Evolutionary conservation across 2,797 vertebrate genomes (phyloP).

Genomic region (Sebastes glaucus): DNA sequence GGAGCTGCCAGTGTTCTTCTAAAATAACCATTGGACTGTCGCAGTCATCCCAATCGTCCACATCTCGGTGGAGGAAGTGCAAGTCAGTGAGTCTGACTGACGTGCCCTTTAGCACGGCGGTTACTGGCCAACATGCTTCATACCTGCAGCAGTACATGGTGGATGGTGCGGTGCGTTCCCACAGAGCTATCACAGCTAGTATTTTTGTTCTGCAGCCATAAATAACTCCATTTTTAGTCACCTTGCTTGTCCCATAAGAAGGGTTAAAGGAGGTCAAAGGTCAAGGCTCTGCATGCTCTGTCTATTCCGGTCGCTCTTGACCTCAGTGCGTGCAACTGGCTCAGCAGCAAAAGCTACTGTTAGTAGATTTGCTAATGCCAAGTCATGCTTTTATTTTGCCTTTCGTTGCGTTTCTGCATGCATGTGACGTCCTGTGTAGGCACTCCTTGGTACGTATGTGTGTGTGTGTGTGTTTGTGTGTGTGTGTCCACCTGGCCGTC

Average conservation of each 20-base stretch:
- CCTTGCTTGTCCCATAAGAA: neutral
- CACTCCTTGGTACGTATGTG: neutral
- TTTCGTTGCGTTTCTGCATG: constrained; percentile 8
- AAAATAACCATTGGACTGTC: constrained; percentile 34
- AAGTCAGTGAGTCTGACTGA: constrained; percentile 20
- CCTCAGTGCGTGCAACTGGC: neutral
- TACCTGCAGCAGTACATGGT: neutral
- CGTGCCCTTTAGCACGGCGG: constrained; percentile 45
- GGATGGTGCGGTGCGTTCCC: neutral
- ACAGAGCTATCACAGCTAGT: neutral
- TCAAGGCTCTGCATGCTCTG: neutral
- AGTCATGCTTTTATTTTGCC: constrained; percentile 23
- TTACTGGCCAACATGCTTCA: constrained; percentile 12
- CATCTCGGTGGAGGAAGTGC: neutral
- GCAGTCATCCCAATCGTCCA: neutral
- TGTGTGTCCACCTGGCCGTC: constrained; percentile 17
- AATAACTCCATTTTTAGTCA: neutral
- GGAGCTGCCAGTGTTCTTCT: constrained; percentile 28
- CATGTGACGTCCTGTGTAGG: neutral
- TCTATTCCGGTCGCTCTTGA: neutral
- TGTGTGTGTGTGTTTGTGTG: constrained; percentile 6
- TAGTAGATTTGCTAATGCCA: constrained; percentile 15
- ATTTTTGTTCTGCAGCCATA: constrained; percentile 8
- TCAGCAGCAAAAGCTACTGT: constrained; percentile 30
- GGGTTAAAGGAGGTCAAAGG: constrained; percentile 16